Evolutionary conservation across 1,140 invertebrate genomes (phyloP), one percentile per base, ranked within the genome.

Genomic region (Macrobrachium nipponense): DNA sequence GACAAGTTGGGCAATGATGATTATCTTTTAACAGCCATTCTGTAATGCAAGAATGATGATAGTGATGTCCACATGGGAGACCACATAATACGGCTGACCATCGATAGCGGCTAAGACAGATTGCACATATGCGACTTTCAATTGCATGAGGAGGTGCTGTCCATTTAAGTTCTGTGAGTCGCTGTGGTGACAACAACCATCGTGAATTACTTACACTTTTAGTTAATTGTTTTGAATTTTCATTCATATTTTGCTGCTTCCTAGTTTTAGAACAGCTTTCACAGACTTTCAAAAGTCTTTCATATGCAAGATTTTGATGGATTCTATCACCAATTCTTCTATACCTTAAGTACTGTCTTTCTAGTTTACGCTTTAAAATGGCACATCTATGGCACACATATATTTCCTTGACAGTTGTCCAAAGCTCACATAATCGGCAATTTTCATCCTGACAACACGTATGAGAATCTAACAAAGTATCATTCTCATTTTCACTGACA

Each of bases 371-470:
- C 60, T 86, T 86, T 43, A 86, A 72, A n/a, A 86, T 86, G 23
- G 84, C 84, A 86, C 84, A 86, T 51, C 84, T 70, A 72, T 86
- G 84, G 27, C 84, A 86, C 5, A 86, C 84, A 73, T 86, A 80
- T 70, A 86, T 78, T 70, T 86, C 84, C 60, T 86, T 86, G 11
- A 86, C 84, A 23, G 84, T 80, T 20, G 77, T 80, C 84, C 84
- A 86, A 23, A 86, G 84, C 43, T 64, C 77, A 73, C 84, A 77
- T 62, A 83, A 20, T 18, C 79, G 66, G 36, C 77, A 70, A 60
- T 51, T 78, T 76, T 90, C 87, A 68, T 89, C 87, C 70, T 89
- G 86, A 73, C 88, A 90, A 23, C 83, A 87, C 79, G 70, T 83
- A n/a, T 86, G 61, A 18, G 80, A 60, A 23, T 82, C 86, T 58